phyloP scores from a whole-genome alignment of 2,797 vertebrate species.

The Pangasius larnaudii region DNA sequence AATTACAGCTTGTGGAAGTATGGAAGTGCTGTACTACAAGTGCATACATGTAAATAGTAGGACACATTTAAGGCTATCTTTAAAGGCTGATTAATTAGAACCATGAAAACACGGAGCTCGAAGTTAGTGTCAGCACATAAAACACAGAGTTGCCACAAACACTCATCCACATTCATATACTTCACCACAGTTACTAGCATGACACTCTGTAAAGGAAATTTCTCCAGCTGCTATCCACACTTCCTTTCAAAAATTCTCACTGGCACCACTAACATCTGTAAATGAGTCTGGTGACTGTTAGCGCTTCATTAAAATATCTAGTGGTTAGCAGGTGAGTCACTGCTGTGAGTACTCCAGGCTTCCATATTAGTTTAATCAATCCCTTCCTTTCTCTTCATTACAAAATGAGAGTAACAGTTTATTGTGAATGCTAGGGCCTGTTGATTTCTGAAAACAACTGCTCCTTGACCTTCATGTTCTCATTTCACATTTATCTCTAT shows the following conservation, averaged over 20 bases:
- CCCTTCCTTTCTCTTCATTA: slow-evolving; percentile 20
- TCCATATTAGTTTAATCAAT: slow-evolving; percentile 26
- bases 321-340: slow-evolving; percentile 57
- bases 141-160: not conserved
- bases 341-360: slow-evolving; percentile 3
- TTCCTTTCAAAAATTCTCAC: slow-evolving; percentile 2
- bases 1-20: not conserved
- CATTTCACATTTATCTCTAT: slow-evolving; percentile 51
- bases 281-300: slow-evolving; percentile 51
- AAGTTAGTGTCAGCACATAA: slow-evolving; percentile 16
- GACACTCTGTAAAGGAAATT: slow-evolving; percentile 26
- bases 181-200: slow-evolving; percentile 17
- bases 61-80: not conserved
- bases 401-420: not conserved
- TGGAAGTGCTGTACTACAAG: not conserved
- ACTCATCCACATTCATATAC: not conserved
- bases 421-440: not conserved
- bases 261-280: slow-evolving; percentile 23
- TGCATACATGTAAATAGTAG: not conserved
- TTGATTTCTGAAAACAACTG: slow-evolving; percentile 13
- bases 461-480: slow-evolving; percentile 29
- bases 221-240: slow-evolving; percentile 33
- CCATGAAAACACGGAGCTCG: not conserved
- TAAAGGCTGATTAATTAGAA: not conserved
- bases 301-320: slow-evolving; percentile 29